phyloP scores from a whole-genome alignment of 2,888 invertebrate species.

The Sarcophaga caerulescens region DNA sequence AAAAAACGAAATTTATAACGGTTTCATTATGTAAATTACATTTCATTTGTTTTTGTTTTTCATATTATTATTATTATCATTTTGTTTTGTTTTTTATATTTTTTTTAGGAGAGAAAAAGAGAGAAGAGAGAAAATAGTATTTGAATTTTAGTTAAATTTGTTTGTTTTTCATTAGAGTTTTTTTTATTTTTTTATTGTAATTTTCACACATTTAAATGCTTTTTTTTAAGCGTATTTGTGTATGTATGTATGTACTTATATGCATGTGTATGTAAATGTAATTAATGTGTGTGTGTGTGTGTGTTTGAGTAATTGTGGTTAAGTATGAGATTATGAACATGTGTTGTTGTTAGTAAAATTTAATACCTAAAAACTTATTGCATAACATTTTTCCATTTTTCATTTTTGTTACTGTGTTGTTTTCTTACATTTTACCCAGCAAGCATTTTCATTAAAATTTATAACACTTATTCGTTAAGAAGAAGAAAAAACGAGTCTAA shows the following conservation, averaged over 20 bases:
- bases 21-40: constrained; percentile 60
- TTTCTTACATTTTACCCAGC: not conserved
- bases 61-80: too few species aligned
- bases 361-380: constrained; percentile 57
- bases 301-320: constrained; percentile 49
- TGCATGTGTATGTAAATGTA: constrained; percentile 26
- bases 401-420: not conserved
- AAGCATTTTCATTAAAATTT: too few species aligned
- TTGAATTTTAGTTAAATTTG: constrained; percentile 56
- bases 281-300: constrained; percentile 23
- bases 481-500: too few species aligned
- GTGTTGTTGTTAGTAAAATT: constrained; percentile 55
- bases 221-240: constrained; percentile 51
- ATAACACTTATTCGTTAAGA: too few species aligned
- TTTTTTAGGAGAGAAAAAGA: constrained; percentile 43
- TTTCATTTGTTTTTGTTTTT: constrained; percentile 51
- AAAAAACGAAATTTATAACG: constrained; percentile 48
- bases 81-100: not conserved
- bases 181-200: constrained; percentile 36
- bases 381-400: constrained; percentile 6
- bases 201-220: constrained; percentile 53
- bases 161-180: constrained; percentile 60
- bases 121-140: constrained; percentile 47
- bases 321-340: constrained; percentile 56
- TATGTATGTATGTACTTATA: constrained; percentile 23